Evolutionary conservation across 2,888 invertebrate species (phyloP).

Genomic region (Hyposoter dolosus): DNA sequence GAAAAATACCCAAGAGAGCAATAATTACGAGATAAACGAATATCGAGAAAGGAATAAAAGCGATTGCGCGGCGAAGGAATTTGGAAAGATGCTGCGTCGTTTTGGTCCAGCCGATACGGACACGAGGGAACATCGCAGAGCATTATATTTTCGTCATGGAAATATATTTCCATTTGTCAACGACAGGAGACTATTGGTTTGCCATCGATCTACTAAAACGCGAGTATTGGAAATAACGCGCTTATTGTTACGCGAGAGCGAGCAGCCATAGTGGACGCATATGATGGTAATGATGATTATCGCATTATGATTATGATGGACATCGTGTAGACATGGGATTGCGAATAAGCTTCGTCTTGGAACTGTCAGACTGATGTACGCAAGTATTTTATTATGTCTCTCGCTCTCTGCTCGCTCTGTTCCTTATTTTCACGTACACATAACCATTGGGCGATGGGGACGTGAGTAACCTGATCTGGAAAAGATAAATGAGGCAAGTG

Average conservation of each 20-base stretch:
- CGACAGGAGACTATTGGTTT: slow-evolving; percentile 11
- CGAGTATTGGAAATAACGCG: not conserved
- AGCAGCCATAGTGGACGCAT: not conserved
- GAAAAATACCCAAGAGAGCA: slow-evolving; percentile 10
- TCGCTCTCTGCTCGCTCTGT: not conserved
- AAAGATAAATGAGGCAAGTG: slow-evolving; percentile 66
- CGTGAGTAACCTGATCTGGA: slow-evolving; percentile 67
- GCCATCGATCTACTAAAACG: slow-evolving; percentile 13
- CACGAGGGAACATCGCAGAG: no score
- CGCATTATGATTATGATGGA: slow-evolving; percentile 58
- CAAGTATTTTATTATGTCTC: slow-evolving; percentile 24
- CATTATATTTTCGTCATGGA: not conserved
- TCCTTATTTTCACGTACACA: not conserved
- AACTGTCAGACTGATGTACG: slow-evolving; percentile 54
- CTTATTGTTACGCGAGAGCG: not conserved
- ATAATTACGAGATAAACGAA: not conserved
- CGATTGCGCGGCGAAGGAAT: not conserved
- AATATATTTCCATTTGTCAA: slow-evolving; percentile 40
- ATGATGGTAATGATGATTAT: slow-evolving; percentile 54
- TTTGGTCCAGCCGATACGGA: not conserved
- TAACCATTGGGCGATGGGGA: slow-evolving; percentile 22
- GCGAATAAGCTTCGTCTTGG: slow-evolving; percentile 55
- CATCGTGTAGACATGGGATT: slow-evolving; percentile 52
- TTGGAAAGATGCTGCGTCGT: not conserved
- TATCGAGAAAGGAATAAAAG: not conserved